Percentiles rank a stretch among this genome's conserved stretches.
Conservation (phyloP, 2,113 vertebrate genomes). For the Plecturocebus donacophilus region DNA sequence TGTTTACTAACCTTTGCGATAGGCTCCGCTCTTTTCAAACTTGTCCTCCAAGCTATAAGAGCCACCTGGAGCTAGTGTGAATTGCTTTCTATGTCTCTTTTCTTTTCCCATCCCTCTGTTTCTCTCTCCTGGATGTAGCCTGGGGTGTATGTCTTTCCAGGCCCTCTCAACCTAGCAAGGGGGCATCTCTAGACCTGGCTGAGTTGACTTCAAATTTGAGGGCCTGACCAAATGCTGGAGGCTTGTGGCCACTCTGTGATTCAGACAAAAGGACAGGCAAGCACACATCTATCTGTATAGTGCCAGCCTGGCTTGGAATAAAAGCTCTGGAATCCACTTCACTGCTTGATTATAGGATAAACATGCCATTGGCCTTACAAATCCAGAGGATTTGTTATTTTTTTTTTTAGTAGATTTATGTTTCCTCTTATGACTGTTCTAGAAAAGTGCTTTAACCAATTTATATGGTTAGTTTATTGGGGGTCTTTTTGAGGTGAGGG, state of each 20-base stretch:
- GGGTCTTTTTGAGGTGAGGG: no score
- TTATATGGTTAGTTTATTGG: no score
- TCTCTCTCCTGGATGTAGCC: not conserved
- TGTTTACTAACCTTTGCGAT: not conserved
- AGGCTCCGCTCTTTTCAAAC: not conserved
- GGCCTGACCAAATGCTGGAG: not conserved
- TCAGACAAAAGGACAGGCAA: not conserved
- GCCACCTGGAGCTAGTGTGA: not conserved
- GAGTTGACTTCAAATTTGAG: not conserved
- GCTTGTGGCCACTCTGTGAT: not conserved
- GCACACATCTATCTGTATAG: not conserved
- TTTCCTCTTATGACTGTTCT: no score
- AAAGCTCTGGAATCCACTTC: not conserved
- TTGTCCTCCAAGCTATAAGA: not conserved
- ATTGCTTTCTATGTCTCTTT: not conserved
- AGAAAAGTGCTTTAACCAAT: no score
- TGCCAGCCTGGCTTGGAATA: not conserved
- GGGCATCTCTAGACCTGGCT: not conserved
- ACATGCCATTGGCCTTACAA: not conserved
- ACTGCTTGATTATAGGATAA: not conserved
- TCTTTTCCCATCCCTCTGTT: not conserved
- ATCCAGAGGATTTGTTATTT: not conserved
- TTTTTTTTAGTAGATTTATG: no score
- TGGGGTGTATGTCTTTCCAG: not conserved
- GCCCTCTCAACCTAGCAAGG: not conserved